Evolutionary conservation across 30 jellyfish, hydroid and myxozoan species (phyloP).

Genomic region (Cassiopea xamachana): DNA sequence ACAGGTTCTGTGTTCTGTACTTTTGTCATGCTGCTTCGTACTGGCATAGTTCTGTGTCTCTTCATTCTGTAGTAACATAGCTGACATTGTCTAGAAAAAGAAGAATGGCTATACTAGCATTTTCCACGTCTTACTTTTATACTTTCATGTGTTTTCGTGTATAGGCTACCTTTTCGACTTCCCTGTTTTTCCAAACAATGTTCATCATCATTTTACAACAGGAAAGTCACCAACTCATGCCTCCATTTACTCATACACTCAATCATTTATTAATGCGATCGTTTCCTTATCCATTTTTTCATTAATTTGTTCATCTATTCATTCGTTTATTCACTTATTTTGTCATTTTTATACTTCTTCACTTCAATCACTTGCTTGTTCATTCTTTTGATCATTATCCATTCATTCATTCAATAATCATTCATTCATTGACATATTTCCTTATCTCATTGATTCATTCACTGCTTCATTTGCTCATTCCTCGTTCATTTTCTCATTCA

Average conservation of each 20-base stretch:
- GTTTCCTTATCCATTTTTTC: neutral
- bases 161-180: neutral
- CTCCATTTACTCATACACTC: neutral
- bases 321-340: neutral
- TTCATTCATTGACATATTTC: neutral
- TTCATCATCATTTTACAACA: too few species aligned
- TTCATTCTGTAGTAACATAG: constrained; percentile 7
- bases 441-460: neutral
- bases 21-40: neutral
- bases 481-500: too few species aligned
- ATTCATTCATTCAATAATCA: neutral
- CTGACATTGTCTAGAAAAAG: constrained; percentile 10
- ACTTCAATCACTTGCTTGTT: neutral
- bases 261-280: neutral
- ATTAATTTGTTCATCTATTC: neutral
- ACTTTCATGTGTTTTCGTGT: too few species aligned
- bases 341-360: neutral
- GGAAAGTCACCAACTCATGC: neutral
- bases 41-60: neutral
- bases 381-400: neutral
- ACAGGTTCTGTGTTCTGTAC: neutral
- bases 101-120: neutral
- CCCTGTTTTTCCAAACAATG: neutral
- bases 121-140: too few species aligned
- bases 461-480: too few species aligned